These are phyloP conservation scores for Megaleporinus macrocephalus DNA, from an alignment of 2,113 vertebrate genomes.

Conservation along the genomic window DNA sequence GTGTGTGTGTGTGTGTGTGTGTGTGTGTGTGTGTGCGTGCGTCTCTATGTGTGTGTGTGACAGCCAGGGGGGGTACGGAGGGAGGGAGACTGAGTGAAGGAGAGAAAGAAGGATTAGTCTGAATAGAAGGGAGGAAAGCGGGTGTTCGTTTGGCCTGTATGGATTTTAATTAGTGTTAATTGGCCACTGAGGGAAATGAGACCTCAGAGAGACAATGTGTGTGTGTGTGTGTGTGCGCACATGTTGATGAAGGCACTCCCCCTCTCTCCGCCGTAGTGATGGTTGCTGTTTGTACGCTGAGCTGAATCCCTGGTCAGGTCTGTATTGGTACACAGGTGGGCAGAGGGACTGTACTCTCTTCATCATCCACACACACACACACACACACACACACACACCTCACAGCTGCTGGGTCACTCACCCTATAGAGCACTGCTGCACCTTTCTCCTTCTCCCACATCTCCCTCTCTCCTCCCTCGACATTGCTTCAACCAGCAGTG, in stretches of 20 bases:
- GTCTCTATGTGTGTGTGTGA: neutral
- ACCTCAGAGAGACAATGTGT: constrained; percentile 52
- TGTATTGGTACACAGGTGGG: constrained; percentile 82
- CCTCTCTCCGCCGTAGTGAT: constrained; percentile 45
- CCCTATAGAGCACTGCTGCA: constrained; percentile 30
- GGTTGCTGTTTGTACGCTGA: constrained; percentile 55
- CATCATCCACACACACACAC: constrained; percentile 28
- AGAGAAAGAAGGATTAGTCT: constrained; percentile 54
- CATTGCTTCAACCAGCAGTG: neutral
- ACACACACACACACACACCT: constrained; percentile 18
- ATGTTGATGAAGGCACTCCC: constrained; percentile 30
- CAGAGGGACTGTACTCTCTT: constrained; percentile 64
- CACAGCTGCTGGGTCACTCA: constrained; percentile 42
- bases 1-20: neutral
- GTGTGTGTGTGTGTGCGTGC: neutral
- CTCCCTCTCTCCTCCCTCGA: neutral
- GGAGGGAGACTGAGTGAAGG: constrained; percentile 40
- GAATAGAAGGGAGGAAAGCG: constrained; percentile 58
- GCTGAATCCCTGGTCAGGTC: constrained; percentile 57
- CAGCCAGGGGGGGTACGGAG: constrained; percentile 34
- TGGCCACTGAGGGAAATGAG: constrained; percentile 78
- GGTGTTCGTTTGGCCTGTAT: constrained; percentile 63
- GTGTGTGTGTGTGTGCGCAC: constrained; percentile 26
- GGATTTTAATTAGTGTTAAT: constrained; percentile 83
- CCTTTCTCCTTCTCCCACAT: neutral